phyloP scores from a whole-genome alignment of 2,888 invertebrate species.

The Rhabditoides inermis region DNA sequence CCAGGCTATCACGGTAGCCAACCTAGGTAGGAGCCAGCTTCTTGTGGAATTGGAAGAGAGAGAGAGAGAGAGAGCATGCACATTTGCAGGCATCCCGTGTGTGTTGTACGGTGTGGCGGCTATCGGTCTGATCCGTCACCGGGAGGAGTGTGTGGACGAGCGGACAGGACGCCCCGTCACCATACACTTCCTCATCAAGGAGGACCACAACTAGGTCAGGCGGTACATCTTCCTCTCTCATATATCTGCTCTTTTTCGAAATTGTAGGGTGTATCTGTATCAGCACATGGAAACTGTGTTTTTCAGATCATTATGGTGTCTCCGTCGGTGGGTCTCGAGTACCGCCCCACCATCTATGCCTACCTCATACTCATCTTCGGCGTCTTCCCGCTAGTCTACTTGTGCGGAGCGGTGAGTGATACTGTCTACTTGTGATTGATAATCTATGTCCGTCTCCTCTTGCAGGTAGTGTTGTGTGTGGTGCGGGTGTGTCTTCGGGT shows the following conservation, averaged over 20 bases:
- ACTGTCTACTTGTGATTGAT: not conserved
- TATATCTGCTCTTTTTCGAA: not conserved
- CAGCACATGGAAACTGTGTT: no score
- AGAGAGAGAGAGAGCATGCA: not conserved
- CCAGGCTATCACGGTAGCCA: conserved; percentile 75
- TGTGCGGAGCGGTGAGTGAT: conserved; percentile 12
- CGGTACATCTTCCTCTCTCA: not conserved
- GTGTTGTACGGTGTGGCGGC: conserved; percentile 83
- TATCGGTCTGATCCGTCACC: conserved; percentile 69
- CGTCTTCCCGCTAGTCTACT: conserved; percentile 19
- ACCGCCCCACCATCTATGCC: conserved; percentile 16
- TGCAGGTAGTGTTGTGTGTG: no score
- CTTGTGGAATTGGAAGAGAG: no score
- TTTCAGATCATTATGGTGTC: conserved; percentile 15
- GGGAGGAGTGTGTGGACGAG: conserved; percentile 68
- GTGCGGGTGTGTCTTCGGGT: no score
- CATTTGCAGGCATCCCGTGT: conserved; percentile 73
- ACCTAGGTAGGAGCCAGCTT: conserved; percentile 70
- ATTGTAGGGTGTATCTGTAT: no score
- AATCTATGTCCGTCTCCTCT: no score
- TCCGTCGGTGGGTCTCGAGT: conserved; percentile 20
- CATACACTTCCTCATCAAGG: conserved; percentile 79
- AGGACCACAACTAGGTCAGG: conserved; percentile 63
- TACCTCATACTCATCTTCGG: conserved; percentile 16
- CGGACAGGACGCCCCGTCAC: conserved; percentile 64